These are phyloP conservation scores for Chalcis sispes DNA, from an alignment of 2,888 invertebrate genomes.

Conservation along the genomic window DNA sequence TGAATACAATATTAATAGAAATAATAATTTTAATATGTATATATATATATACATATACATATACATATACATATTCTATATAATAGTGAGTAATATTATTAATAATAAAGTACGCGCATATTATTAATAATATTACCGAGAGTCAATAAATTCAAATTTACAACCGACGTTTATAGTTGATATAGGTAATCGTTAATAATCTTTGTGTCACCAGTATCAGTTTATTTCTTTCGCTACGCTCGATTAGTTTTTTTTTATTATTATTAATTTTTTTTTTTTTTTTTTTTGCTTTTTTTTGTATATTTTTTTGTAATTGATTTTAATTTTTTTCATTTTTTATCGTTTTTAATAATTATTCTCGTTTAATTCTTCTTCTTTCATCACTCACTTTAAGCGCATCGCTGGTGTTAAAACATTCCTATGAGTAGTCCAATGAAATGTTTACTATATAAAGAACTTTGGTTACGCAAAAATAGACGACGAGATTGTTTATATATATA, in stretches of 20 bases:
- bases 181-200: conserved; percentile 55
- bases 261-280: conserved; percentile 21
- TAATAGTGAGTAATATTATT: conserved; percentile 42
- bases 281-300: too few species aligned
- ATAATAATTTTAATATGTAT: conserved; percentile 45
- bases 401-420: conserved; percentile 37
- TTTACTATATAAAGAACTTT: conserved; percentile 67
- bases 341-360: conserved; percentile 3
- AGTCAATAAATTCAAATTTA: conserved; percentile 67
- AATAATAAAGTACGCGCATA: conserved; percentile 39
- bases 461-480: conserved; percentile 75
- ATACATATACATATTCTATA: too few species aligned
- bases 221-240: conserved; percentile 16
- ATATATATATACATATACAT: too few species aligned
- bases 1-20: conserved; percentile 37
- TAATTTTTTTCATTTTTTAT: conserved; percentile 27
- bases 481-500: conserved; percentile 59
- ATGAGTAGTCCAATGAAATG: conserved; percentile 53
- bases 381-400: conserved; percentile 24
- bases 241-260: conserved; percentile 29
- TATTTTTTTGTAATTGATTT: conserved; percentile 24
- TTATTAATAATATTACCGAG: conserved; percentile 53
- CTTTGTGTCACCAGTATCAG: conserved; percentile 43
- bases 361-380: conserved; percentile 28
- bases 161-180: conserved; percentile 62